Evolutionary conservation across 2,888 invertebrate species (phyloP).

Genomic region (Rhagium mordax): DNA sequence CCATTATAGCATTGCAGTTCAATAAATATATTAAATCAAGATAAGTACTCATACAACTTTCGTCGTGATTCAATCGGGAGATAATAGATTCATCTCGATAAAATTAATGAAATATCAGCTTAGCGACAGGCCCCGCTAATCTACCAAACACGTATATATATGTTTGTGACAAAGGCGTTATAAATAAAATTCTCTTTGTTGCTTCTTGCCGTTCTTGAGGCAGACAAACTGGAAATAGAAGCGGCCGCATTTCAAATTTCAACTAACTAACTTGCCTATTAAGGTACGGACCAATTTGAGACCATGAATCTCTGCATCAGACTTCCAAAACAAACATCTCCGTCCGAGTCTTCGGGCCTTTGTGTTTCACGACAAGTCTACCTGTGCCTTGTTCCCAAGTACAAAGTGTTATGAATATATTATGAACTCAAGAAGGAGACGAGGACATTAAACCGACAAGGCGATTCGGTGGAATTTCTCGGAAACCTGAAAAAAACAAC

Average conservation of each 20-base stretch:
- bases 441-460: not conserved
- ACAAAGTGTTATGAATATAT: not conserved
- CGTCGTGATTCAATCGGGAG: not conserved
- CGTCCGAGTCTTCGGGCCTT: constrained; percentile 6
- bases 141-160: constrained; percentile 1
- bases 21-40: not conserved
- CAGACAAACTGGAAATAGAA: constrained; percentile 53
- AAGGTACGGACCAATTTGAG: constrained; percentile 2
- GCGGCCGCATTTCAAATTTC: constrained; percentile 49
- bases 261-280: constrained; percentile 8
- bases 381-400: constrained; percentile 1
- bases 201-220: constrained; percentile 9
- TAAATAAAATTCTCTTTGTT: constrained; percentile 25
- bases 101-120: not conserved
- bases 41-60: not conserved
- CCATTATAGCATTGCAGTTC: not conserved
- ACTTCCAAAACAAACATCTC: constrained; percentile 3
- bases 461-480: not conserved
- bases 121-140: not conserved
- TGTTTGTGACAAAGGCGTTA: constrained; percentile 5
- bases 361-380: not conserved
- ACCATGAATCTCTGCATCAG: not conserved
- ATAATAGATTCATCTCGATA: not conserved
- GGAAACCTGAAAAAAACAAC: not conserved
- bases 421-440: not conserved